Evolutionary conservation across 1,140 invertebrate genomes (phyloP), one percentile per base, ranked within the genome.

Genomic region (Heliothis virescens): DNA sequence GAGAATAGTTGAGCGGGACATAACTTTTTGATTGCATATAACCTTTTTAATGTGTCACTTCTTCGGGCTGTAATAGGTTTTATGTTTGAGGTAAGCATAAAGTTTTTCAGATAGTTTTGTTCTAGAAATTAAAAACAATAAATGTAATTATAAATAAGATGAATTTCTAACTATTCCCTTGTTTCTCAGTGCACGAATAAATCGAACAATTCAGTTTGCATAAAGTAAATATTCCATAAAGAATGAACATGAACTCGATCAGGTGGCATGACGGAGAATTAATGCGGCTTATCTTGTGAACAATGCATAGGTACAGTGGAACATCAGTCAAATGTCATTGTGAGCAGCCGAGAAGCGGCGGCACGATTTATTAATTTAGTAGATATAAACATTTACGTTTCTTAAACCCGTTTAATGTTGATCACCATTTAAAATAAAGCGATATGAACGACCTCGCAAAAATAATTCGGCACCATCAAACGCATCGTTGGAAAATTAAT

Each of bases 391-490:
- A 62, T 75, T 75, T 60, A 52, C 73, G 60, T 76, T 65, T 65
- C 18, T 47, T 65, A 76, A 62, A 73, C 75, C 50, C 41, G 75
- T 78, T 79, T 73, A 79, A 79, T 73, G 47, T n/a, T 55, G 57
- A 65, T 69, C 69, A 79, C 11, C 57, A 60, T 69, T 79, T 79
- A 62, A 62, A 63, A 79, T 78, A 78, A 79, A 79, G 77, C 73
- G 75, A 79, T 59, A 59, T 34, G 52, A 74, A 62, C 72, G 73
- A 65, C 16, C 85, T 87, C 81, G 92, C 92, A 90, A 91, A 93
- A 92, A 93, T 91, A 90, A 84, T 88, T 90, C 92, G 93, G 91
- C 87, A 73, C 85, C 90, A 93, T 94, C 93, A 94, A 94, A 94
- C 86, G 87, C 81, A 79, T 82, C 85, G 88, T 89, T 88, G 87